Base-by-base conservation (phyloP, 2,888 invertebrate genomes). In the Andrena haemorrhoa region DNA sequence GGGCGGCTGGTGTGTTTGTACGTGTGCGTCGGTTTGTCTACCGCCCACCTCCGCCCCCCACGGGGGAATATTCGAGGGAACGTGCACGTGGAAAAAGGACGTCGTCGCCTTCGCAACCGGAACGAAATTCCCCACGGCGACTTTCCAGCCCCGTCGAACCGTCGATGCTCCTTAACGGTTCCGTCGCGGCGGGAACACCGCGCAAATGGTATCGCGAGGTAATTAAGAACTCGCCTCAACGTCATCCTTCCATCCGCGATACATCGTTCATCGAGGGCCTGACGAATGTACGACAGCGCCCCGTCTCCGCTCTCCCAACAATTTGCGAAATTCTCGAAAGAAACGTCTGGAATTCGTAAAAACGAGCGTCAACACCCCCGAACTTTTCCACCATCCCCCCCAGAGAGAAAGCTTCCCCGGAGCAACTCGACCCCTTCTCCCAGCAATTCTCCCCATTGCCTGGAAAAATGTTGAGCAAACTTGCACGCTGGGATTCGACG, bases 51-150 rank as follows among this genome's bases (percentile, higher is more conserved):
- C 20, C 7, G 20, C 41, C 53, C 68, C 47, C 69, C n/a, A n/a
- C n/a, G 51, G 56, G 75, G 72, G 86, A 69, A 82, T 82, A 73
- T 77, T 78, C 79, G 74, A 72, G 64, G 83, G 61, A 61, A 73
- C 71, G 64, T 51, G 56, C 75, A 49, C 69, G 79, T 65, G 83
- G 85, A 88, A 88, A 88, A 88, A 88, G 81, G 76, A 81, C 71
- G 77, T 81, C 84, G 83, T 79, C 79, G 73, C 56, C 63, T 81
- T 76, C 79, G 77, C 47, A 64, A 72, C 49, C 41, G 71, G 71
- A 75, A 72, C 64, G 61, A 60, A 75, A 56, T 63, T 75, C 71
- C 73, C 47, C 51, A 26, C 6, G 41, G 79, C 77, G 75, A 63
- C 77, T 77, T 65, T 58, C 78, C 2, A 56, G 41, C 23, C 20